phyloP scores from a whole-genome alignment of 2,888 invertebrate genomes.

The Ormyrus nitidulus region DNA sequence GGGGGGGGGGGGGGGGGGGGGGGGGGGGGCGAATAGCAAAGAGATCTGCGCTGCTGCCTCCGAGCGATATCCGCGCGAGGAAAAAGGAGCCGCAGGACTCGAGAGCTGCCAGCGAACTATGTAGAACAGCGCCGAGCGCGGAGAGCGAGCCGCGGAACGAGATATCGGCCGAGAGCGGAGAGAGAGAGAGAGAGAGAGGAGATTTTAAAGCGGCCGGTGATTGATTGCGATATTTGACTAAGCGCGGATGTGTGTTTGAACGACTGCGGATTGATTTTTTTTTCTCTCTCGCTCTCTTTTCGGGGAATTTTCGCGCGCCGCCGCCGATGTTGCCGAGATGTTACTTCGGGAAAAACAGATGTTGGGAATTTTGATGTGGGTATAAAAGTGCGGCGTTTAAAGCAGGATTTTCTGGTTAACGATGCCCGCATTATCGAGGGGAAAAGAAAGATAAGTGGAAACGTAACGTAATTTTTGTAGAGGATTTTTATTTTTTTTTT shows the following conservation, averaged over 20 bases:
- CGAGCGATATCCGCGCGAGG: slow-evolving; percentile 26
- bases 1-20: neutral
- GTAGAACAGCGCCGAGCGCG: slow-evolving; percentile 26
- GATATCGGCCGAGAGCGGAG: neutral
- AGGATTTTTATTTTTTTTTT: too few relatives aligned
- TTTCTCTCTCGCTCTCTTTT: too few relatives aligned
- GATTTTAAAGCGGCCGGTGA: slow-evolving; percentile 28
- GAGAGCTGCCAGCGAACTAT: slow-evolving; percentile 4
- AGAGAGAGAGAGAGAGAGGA: slow-evolving; percentile 3
- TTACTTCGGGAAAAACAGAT: too few relatives aligned
- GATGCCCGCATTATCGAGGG: too few relatives aligned
- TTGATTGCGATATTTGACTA: slow-evolving; percentile 37
- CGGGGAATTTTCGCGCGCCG: too few relatives aligned
- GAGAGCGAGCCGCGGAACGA: neutral
- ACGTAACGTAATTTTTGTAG: too few relatives aligned
- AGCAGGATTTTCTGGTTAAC: too few relatives aligned
- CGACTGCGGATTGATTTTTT: slow-evolving; percentile 23
- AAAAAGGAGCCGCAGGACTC: slow-evolving; percentile 25
- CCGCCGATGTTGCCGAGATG: too few relatives aligned
- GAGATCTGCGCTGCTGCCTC: slow-evolving; percentile 16
- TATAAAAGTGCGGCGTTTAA: too few relatives aligned
- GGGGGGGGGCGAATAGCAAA: neutral
- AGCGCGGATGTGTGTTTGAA: neutral
- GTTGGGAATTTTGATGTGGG: too few relatives aligned
- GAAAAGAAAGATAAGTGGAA: too few relatives aligned